Conservation (phyloP, 2,888 invertebrate species). For the Phlogophora meticulosa region DNA sequence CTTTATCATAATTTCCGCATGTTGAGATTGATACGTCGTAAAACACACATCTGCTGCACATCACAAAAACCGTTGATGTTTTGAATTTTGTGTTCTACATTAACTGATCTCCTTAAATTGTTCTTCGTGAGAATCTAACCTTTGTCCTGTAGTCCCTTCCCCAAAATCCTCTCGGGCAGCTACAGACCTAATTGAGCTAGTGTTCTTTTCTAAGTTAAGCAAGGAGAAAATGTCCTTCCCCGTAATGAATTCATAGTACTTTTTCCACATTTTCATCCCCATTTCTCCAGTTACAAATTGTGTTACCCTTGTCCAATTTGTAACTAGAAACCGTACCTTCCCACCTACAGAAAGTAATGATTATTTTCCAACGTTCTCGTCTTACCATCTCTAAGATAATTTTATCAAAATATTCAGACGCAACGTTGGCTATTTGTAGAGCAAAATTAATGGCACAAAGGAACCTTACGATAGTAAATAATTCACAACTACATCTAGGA, state of each 20-base stretch:
- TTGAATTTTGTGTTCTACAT: too few relatives aligned
- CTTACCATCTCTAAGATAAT: slow-evolving; percentile 34
- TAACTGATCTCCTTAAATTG: too few relatives aligned
- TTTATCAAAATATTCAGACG: slow-evolving; percentile 45
- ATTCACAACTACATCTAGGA: slow-evolving; percentile 31
- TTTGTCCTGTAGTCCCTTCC: too few relatives aligned
- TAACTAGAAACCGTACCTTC: slow-evolving; percentile 36
- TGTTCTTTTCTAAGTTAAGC: neutral
- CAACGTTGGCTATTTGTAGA: slow-evolving; percentile 25
- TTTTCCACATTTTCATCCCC: slow-evolving; percentile 19
- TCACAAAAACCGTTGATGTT: too few relatives aligned
- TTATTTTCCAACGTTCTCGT: slow-evolving; percentile 35
- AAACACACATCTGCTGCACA: too few relatives aligned
- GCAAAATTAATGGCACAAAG: slow-evolving; percentile 40
- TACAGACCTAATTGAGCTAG: neutral
- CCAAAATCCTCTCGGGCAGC: neutral
- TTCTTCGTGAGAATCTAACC: neutral
- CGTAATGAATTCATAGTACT: slow-evolving; percentile 27
- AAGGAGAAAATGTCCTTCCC: neutral
- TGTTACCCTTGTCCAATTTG: slow-evolving; percentile 42
- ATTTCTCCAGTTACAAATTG: slow-evolving; percentile 33
- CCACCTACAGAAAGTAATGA: slow-evolving; percentile 51
- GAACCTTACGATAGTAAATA: slow-evolving; percentile 40
- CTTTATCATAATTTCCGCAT: too few relatives aligned
- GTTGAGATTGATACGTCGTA: too few relatives aligned